Percentiles rank a stretch among this genome's conserved stretches.
Conservation (phyloP, 2,888 invertebrate species). For the Holacanthella duospinosa region DNA sequence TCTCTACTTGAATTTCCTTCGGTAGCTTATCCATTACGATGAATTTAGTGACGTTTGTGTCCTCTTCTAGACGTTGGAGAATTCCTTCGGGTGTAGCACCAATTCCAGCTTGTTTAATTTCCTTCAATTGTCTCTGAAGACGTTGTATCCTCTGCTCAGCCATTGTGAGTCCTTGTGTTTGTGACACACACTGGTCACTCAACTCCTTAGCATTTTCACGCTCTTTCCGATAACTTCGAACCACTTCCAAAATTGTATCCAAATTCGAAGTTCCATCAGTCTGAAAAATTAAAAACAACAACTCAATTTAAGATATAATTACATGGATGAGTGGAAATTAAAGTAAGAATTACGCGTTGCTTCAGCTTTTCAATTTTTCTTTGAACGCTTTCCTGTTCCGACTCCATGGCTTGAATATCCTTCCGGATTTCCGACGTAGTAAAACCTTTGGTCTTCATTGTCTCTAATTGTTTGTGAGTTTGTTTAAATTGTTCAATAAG, state of each 20-base stretch:
- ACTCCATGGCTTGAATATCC: constrained; percentile 75
- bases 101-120: constrained; percentile 48
- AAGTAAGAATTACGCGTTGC: constrained; percentile 43
- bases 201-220: constrained; percentile 51
- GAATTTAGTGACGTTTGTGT: constrained; percentile 62
- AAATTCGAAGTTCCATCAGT: constrained; percentile 56
- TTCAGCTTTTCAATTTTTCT: constrained; percentile 52
- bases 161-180: constrained; percentile 46
- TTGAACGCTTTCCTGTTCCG: constrained; percentile 65
- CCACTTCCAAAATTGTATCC: constrained; percentile 53
- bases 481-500: constrained; percentile 71
- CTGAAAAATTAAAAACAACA: constrained; percentile 40
- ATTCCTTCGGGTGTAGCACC: constrained; percentile 55
- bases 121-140: constrained; percentile 57
- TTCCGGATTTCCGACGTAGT: constrained; percentile 68
- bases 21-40: constrained; percentile 69
- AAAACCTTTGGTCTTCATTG: constrained; percentile 51
- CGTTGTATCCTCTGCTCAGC: constrained; percentile 50
- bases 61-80: constrained; percentile 62
- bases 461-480: constrained; percentile 59
- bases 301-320: constrained; percentile 5
- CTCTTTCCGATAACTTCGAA: constrained; percentile 48
- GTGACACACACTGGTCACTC: constrained; percentile 49
- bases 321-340: neutral
- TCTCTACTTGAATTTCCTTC: constrained; percentile 54